Conservation (phyloP, 2,113 vertebrate species). For the Callospermophilus lateralis region DNA sequence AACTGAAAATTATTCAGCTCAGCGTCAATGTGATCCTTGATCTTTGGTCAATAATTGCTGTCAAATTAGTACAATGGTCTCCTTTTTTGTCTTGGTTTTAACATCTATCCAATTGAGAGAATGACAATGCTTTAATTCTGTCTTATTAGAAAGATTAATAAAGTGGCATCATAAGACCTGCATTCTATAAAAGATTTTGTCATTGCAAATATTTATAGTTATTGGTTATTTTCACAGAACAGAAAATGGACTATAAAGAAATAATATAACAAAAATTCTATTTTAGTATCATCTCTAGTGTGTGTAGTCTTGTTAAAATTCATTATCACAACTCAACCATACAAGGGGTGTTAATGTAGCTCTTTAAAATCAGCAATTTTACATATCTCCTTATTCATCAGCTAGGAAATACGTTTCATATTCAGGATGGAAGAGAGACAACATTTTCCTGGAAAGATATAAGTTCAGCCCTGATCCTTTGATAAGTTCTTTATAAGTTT, state of each 20-base stretch:
- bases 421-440: neutral
- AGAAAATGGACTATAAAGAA: constrained; percentile 18
- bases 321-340: constrained; percentile 1
- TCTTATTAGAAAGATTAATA: neutral
- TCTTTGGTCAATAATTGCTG: neutral
- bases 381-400: constrained; percentile 25
- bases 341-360: neutral
- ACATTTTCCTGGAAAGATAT: neutral
- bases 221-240: constrained; percentile 27
- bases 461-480: neutral
- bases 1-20: neutral
- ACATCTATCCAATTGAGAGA: neutral
- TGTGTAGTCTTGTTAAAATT: constrained; percentile 44
- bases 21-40: neutral
- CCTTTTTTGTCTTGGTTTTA: constrained; percentile 31
- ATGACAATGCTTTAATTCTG: constrained; percentile 11
- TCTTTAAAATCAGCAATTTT: constrained; percentile 40
- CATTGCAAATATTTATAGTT: constrained; percentile 51
- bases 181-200: constrained; percentile 7
- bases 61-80: constrained; percentile 1
- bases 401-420: constrained; percentile 1
- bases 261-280: constrained; percentile 15
- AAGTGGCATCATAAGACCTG: neutral
- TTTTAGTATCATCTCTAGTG: constrained; percentile 23
- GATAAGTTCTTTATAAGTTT: no score